Evolutionary conservation across 1,140 invertebrate genomes (phyloP).

Genomic region (Pemphigus obesinymphae): DNA sequence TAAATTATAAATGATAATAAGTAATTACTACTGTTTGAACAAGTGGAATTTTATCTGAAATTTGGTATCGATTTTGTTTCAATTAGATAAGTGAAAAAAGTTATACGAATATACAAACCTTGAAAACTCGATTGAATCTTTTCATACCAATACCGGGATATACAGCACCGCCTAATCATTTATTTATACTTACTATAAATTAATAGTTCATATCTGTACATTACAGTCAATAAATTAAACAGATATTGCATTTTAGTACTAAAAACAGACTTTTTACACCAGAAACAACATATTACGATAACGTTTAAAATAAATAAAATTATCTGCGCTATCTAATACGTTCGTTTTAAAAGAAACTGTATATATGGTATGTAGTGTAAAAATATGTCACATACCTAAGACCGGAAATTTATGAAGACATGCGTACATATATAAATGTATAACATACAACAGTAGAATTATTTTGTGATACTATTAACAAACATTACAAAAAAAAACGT

Average conservation of each 20-base stretch:
- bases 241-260: not conserved
- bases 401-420: not conserved
- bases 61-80: too few relatives aligned
- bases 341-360: not conserved
- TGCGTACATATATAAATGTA: not conserved
- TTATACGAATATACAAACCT: too few relatives aligned
- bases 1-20: too few relatives aligned
- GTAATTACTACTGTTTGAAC: too few relatives aligned
- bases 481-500: not conserved
- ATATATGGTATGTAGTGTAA: slow-evolving; percentile 2
- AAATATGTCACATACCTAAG: slow-evolving; percentile 13
- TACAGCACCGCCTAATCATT: too few relatives aligned
- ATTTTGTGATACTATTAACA: not conserved
- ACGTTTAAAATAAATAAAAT: not conserved
- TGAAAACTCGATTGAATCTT: too few relatives aligned
- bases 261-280: too few relatives aligned
- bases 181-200: too few relatives aligned
- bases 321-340: not conserved
- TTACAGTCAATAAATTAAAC: not conserved
- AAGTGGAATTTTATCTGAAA: too few relatives aligned
- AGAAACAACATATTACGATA: not conserved
- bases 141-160: too few relatives aligned
- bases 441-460: not conserved
- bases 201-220: not conserved
- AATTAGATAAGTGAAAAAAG: too few relatives aligned